These are phyloP conservation scores for Aphrocallistes beatrix DNA, from an alignment of 37 sponge, comb jelly and placozoan species.

Conservation along the genomic window DNA sequence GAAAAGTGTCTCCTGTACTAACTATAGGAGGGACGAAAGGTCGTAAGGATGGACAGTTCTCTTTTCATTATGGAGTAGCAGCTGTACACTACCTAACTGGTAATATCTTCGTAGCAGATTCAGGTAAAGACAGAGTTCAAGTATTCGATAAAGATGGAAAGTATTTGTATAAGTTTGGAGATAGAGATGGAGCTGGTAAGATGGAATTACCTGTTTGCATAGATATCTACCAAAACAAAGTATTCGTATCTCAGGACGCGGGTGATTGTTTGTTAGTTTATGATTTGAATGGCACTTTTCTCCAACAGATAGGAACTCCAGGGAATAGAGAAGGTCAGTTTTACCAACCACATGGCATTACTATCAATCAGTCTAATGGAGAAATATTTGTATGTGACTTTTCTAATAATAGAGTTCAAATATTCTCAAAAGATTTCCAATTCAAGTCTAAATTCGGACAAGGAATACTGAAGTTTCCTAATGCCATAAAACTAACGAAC, in stretches of 20 bases:
- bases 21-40: background rate
- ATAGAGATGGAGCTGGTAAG: background rate
- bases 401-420: background rate
- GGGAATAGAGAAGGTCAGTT: background rate
- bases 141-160: background rate
- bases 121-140: background rate
- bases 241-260: background rate
- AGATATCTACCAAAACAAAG: background rate
- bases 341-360: background rate
- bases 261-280: background rate
- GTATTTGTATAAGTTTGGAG: conserved; percentile 2
- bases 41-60: background rate
- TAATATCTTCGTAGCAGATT: background rate
- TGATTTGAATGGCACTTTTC: background rate
- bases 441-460: background rate
- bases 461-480: background rate
- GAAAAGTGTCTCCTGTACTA: background rate
- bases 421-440: background rate
- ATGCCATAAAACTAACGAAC: background rate
- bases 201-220: background rate
- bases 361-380: background rate
- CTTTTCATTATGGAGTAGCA: background rate
- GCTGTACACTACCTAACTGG: background rate
- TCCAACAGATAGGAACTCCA: background rate
- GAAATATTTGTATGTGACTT: background rate